Evolutionary conservation across 2,113 vertebrate genomes (phyloP), one percentile per base, ranked within the genome.

Genomic region (Clarias batrachus): DNA sequence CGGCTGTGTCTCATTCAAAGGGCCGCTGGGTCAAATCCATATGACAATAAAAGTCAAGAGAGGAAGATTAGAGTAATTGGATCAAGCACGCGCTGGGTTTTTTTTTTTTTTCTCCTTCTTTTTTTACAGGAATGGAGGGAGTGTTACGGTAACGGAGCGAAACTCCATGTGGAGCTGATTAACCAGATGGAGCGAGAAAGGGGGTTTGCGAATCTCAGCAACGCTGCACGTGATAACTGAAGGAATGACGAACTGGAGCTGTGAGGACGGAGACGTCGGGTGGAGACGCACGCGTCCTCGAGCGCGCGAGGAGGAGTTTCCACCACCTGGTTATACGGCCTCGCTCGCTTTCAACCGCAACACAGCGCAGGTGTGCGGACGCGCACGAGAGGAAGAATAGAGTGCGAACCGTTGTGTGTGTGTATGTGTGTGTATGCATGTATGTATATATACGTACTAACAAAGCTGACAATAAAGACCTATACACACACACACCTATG

Each of bases 111-210:
- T 37, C 2, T 37, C 33, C 33, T 37, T 37, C 33, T 37, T 48
- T 48, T 48, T 94, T 90, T 93, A 92, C 92, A 90, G 93, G 93
- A 93, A 94, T 87, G 87, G 80, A 23, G 79, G 85, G 88, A 71
- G 89, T 88, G 88, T 92, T 93, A 92, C 91, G 85, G 92, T 93
- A 94, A 93, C 86, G 89, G 87, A 84, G 41, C 12, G 65, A 79
- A 85, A 78, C 79, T 86, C 83, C 92, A 94, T 91, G 85, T 92
- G 93, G 90, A 92, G 86, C 82, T 88, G 91, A 93, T 94, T 94
- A 93, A 88, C 54, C 57, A 65, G 63, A 5, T 54, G 62, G 81
- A 79, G 78, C 27, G 83, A 87, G 62, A 83, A 63, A 17, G 81
- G 82, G 14, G 71, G 57, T 71, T 92, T 92, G 92, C 89, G 91